Evolutionary conservation across 2,888 invertebrate genomes (phyloP).

Genomic region (Eristalis arbustorum): DNA sequence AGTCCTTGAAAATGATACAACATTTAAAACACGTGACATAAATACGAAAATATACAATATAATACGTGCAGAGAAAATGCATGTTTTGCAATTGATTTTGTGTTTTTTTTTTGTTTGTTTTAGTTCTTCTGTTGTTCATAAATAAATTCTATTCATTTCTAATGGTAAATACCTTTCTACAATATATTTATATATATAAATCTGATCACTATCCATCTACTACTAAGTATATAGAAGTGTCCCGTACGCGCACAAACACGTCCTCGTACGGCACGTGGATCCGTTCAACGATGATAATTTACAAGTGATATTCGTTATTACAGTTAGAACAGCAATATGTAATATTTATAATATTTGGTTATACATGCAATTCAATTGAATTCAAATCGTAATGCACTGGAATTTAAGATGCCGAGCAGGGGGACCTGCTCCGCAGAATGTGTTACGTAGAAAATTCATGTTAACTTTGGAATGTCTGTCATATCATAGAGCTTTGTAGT

Average conservation of each 20-base stretch:
- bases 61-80: conserved; percentile 34
- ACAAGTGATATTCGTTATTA: conserved; percentile 20
- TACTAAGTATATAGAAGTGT: background rate
- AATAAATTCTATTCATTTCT: conserved; percentile 36
- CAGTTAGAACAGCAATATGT: background rate
- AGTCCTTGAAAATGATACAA: conserved; percentile 42
- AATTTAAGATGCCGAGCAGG: background rate
- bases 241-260: background rate
- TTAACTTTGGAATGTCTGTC: conserved; percentile 29
- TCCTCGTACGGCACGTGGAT: background rate
- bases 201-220: conserved; percentile 9
- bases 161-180: conserved; percentile 5
- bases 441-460: conserved; percentile 19
- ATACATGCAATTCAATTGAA: background rate
- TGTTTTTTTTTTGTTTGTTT: background rate
- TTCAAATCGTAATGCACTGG: background rate
- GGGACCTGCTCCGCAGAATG: background rate
- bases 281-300: conserved; percentile 22
- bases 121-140: background rate
- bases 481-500: conserved; percentile 3
- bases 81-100: background rate
- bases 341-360: background rate
- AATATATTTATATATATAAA: conserved; percentile 22
- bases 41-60: conserved; percentile 37
- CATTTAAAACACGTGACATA: conserved; percentile 40